phyloP scores from a whole-genome alignment of 2,888 invertebrate species.

The Perdita meconis region DNA sequence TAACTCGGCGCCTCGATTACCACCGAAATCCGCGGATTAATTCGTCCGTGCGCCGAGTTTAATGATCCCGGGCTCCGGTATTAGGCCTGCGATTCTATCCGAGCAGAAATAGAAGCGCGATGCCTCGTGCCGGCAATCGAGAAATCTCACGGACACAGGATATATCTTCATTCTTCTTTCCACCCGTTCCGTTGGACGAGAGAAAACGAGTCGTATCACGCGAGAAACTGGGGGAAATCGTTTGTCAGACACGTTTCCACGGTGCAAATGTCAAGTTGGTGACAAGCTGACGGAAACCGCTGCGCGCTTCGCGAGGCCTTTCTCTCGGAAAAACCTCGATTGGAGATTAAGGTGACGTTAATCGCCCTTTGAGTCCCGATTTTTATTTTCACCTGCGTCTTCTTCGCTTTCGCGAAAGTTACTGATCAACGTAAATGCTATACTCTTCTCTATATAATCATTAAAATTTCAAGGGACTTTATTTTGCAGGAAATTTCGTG shows the following conservation, averaged over 20 bases:
- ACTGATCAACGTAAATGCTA: too few species aligned
- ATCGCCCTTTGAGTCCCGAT: not conserved
- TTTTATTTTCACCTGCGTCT: not conserved
- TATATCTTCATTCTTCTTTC: conserved; percentile 54
- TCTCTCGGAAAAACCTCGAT: not conserved
- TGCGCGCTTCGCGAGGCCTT: not conserved
- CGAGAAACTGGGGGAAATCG: conserved; percentile 58
- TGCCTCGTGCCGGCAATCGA: conserved; percentile 18
- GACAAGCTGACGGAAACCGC: conserved; percentile 23
- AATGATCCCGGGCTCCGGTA: not conserved
- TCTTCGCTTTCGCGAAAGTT: too few species aligned
- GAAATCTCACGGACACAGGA: conserved; percentile 15
- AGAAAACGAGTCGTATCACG: conserved; percentile 49
- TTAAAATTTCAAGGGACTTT: too few species aligned
- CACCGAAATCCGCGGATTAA: not conserved
- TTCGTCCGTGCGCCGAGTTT: not conserved
- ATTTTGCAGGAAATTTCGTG: not conserved
- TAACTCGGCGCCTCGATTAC: not conserved
- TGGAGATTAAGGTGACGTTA: conserved; percentile 13
- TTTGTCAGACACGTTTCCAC: conserved; percentile 31
- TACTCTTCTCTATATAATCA: too few species aligned
- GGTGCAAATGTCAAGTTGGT: conserved; percentile 11
- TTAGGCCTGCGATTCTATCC: not conserved
- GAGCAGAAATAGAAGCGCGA: conserved; percentile 20
- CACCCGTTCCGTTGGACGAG: conserved; percentile 27